Base-by-base conservation (phyloP, 2,888 invertebrate species). In the Synanthedon myopaeformis region DNA sequence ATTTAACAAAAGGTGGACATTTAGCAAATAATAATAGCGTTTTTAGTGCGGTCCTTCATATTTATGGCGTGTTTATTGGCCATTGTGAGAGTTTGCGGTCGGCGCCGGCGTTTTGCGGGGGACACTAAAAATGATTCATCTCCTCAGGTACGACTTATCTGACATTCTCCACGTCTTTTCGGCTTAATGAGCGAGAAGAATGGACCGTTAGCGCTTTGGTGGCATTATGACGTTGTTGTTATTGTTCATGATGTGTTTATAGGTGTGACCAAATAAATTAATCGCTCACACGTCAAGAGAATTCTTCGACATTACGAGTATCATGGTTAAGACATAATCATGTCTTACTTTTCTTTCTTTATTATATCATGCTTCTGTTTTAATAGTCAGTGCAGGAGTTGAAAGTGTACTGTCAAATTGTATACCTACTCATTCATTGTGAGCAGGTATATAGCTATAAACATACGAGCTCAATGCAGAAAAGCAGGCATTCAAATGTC, bases 61-160 rank as follows among this genome's bases (percentile, higher is more conserved):
- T 75, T 84, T 84, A 86, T 78, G 79, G 77, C 71, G 79, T 86
- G 86, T 85, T 86, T 86, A 87, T 84, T 82, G 82, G 79, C 79
- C 80, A 79, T 86, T 82, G 76, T 72, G 67, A 73, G 71, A 73
- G 76, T 73, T 65, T 57, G 69, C 64, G 70, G 69, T 64, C 66
- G 71, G 67, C 69, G 72, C 64, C 74, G 67, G 67, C 73, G 73
- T 70, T 68, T 69, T 71, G 61, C 62, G 58, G 66, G 70, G 64
- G 70, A 69, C 74, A 78, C 74, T 82, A 71, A 78, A 80, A 70
- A 77, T 85, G 82, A 83, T 83, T 83, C 81, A 83, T 80, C 72
- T 70, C 59, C 63, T 69, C 59, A 60, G 60, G 58, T 61, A 62
- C 56, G 61, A 58, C 61, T 61, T 61, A 76, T 77, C 75, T 70